Base-by-base conservation (phyloP, 2,797 vertebrate genomes). In the Picus viridis region DNA sequence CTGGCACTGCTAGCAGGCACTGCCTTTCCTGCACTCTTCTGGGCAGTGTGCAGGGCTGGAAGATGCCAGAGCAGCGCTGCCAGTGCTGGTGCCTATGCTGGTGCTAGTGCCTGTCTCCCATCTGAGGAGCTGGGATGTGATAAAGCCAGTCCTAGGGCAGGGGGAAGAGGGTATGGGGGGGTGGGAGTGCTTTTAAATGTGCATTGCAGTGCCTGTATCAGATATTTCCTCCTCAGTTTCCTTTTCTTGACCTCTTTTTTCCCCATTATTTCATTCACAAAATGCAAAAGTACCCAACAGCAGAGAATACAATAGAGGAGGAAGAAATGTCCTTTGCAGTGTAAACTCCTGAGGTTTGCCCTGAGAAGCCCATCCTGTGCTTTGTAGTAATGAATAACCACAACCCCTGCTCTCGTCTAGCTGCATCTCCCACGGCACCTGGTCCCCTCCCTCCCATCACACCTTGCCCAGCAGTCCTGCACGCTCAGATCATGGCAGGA, bases 1-100 rank as follows among this genome's bases (percentile, higher is more conserved):
- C 1, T 79, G 27, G 6, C 1, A 16, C 0, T 0, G 7, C 4
- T 1, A 6, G 15, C 11, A 41, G 0, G 0, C 0, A 4, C 63
- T 7, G 71, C 85, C 23, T 27, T 16, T 4, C 63, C 64, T 2
- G 58, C 2, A 7, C 56, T 29, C 7, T 4, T 1, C 30, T 1
- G 23, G 74, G 30, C 6, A 29, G n/a, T 26, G 29, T 4, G n/a
- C 0, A 3, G 49, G 24, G 19, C 7, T 0, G 3, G 62, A 59
- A 9, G 9, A 43, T 0, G 6, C 63, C 29, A 0, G 39, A 12
- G 59, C 51, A 27, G 86, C 3, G 5, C 5, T 8, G 74, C 22
- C 0, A 7, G 4, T 8, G 51, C 59, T 1, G 49, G 9, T 30
- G 62, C 22, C 0, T 6, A 4, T 12, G 49, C 59, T 1, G 49